These are phyloP conservation scores for Neuroscelio doddi DNA, from an alignment of 2,888 invertebrate genomes.

Conservation along the genomic window DNA sequence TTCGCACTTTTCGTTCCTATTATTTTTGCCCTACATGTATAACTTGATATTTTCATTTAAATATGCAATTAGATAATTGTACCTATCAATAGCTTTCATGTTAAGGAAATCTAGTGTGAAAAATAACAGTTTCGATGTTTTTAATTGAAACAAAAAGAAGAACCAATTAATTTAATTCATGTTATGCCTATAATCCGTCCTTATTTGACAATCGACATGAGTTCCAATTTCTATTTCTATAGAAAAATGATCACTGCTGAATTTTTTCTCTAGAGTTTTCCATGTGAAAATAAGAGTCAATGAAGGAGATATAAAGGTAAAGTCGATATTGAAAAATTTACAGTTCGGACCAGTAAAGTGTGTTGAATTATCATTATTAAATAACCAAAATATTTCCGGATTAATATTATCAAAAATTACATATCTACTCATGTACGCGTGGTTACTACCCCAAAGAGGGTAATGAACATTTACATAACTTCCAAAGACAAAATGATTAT, in stretches of 20 bases:
- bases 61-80: not conserved
- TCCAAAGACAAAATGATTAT: slow-evolving; percentile 6
- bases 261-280: slow-evolving; percentile 15
- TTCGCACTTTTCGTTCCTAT: slow-evolving; percentile 34
- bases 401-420: slow-evolving; percentile 12
- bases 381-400: slow-evolving; percentile 6
- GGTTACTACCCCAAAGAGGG: slow-evolving; percentile 15
- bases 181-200: slow-evolving; percentile 20
- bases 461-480: slow-evolving; percentile 30
- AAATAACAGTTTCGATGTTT: not conserved
- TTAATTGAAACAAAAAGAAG: not conserved
- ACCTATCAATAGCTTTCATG: not conserved
- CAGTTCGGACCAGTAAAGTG: slow-evolving; percentile 12
- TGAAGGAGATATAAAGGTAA: slow-evolving; percentile 17
- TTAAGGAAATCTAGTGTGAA: slow-evolving; percentile 3
- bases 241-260: slow-evolving; percentile 36
- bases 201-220: not conserved
- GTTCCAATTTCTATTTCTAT: slow-evolving; percentile 24
- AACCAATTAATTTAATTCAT: slow-evolving; percentile 15
- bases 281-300: too few species aligned
- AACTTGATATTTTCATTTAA: not conserved
- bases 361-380: slow-evolving; percentile 16
- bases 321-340: too few species aligned
- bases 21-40: not conserved
- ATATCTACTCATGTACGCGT: slow-evolving; percentile 12